Conservation (phyloP, 2,113 vertebrate species). For the Chaenogobius annularis region DNA sequence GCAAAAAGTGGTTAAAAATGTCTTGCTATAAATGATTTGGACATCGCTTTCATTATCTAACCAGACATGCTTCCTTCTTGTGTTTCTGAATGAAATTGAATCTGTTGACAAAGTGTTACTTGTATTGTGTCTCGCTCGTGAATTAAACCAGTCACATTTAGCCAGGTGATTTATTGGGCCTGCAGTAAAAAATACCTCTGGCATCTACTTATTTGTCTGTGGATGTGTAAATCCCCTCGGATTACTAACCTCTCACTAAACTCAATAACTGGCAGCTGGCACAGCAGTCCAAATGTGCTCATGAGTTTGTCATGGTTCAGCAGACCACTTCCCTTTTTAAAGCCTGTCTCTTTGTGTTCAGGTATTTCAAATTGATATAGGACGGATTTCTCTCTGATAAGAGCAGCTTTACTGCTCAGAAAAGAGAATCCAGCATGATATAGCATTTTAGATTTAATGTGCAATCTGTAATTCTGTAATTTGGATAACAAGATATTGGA, state of each 20-base stretch:
- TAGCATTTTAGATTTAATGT: neutral
- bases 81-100: neutral
- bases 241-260: slow-evolving; percentile 53
- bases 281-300: slow-evolving; percentile 44
- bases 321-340: slow-evolving; percentile 23
- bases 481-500: neutral
- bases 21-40: too few relatives aligned
- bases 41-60: too few relatives aligned
- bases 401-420: neutral
- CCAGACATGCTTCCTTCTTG: neutral
- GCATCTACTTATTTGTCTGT: slow-evolving; percentile 47
- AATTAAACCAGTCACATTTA: slow-evolving; percentile 12
- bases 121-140: neutral
- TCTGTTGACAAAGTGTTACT: slow-evolving; percentile 12
- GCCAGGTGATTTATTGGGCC: slow-evolving; percentile 52
- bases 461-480: neutral
- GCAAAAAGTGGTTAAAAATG: too few relatives aligned
- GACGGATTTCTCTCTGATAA: neutral
- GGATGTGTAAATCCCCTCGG: slow-evolving; percentile 51
- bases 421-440: too few relatives aligned
- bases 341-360: slow-evolving; percentile 7
- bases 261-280: slow-evolving; percentile 47
- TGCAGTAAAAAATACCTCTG: slow-evolving; percentile 37
- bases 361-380: neutral
- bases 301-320: slow-evolving; percentile 34